A percentile compares a stretch with the other conserved stretches of the same genome.
These are phyloP conservation scores for Pilophorus perplexus DNA, from an alignment of 2,888 invertebrate genomes.

Conservation along the genomic window DNA sequence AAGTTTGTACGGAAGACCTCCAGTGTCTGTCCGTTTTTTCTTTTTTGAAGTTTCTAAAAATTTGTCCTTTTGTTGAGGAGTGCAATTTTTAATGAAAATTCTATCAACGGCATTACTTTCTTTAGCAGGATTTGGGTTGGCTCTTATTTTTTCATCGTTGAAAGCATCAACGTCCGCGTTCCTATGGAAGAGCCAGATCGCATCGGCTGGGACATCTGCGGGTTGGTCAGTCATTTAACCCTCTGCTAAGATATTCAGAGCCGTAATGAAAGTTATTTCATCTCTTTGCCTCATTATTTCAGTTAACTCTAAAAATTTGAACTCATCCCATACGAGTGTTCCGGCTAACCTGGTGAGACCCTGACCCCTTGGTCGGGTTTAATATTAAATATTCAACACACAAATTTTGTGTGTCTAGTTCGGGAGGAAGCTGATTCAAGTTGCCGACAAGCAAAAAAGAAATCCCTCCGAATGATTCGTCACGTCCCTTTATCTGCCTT, in stretches of 20 bases:
- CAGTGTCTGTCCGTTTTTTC: slow-evolving; percentile 41
- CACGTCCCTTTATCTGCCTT: slow-evolving; percentile 20
- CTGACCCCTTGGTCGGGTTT: slow-evolving; percentile 2
- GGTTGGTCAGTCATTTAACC: slow-evolving; percentile 37
- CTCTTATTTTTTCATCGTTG: slow-evolving; percentile 15
- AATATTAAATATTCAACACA: too few species aligned
- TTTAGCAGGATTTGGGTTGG: not conserved
- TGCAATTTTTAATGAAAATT: slow-evolving; percentile 40
- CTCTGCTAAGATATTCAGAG: slow-evolving; percentile 49
- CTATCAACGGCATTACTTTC: slow-evolving; percentile 21
- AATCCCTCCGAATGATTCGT: slow-evolving; percentile 40
- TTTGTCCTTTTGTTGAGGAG: slow-evolving; percentile 26
- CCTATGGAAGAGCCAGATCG: slow-evolving; percentile 11
- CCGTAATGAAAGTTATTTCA: slow-evolving; percentile 48
- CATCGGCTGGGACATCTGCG: slow-evolving; percentile 10
- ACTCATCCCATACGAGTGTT: not conserved
- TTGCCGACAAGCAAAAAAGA: slow-evolving; percentile 51
- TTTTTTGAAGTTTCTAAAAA: slow-evolving; percentile 43
- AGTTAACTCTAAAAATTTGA: slow-evolving; percentile 7
- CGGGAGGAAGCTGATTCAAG: slow-evolving; percentile 51
- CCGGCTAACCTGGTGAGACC: not conserved
- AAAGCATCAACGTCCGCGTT: slow-evolving; percentile 23
- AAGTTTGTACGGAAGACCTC: slow-evolving; percentile 46
- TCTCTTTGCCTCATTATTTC: slow-evolving; percentile 48
- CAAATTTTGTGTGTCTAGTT: slow-evolving; percentile 48